These are phyloP conservation scores for Rhyacichthys aspro DNA, from an alignment of 2,797 vertebrate genomes.

Conservation along the genomic window DNA sequence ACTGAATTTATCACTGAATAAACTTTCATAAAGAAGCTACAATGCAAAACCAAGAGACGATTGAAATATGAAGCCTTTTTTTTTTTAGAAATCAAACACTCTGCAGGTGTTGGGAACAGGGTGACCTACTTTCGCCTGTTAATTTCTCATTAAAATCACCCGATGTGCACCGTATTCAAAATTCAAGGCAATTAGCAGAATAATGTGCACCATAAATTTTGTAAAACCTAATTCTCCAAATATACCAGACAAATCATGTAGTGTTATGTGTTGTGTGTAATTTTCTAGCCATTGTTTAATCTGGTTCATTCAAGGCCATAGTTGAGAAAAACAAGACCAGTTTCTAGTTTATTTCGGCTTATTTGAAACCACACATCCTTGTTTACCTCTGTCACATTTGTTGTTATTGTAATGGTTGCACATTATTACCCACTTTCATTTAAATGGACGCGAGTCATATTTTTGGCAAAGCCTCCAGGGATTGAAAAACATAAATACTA, in stretches of 20 bases:
- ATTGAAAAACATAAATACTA: slow-evolving; percentile 2
- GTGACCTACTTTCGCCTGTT: slow-evolving; percentile 4
- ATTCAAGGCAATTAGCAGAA: background rate
- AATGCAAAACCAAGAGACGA: too few species aligned
- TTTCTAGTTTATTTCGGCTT: background rate
- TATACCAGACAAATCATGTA: background rate
- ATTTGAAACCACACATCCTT: background rate
- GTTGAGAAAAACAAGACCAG: slow-evolving; percentile 1
- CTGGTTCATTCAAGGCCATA: background rate
- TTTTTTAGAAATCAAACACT: slow-evolving; percentile 1
- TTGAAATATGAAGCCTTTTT: background rate
- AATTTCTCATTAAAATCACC: slow-evolving; percentile 1
- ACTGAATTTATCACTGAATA: too few species aligned
- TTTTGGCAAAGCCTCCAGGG: background rate
- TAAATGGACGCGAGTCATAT: slow-evolving; percentile 7
- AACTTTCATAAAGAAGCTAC: too few species aligned
- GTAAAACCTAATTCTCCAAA: background rate
- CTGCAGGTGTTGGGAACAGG: slow-evolving; percentile 11
- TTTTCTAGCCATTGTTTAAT: background rate
- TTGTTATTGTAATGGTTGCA: slow-evolving; percentile 3
- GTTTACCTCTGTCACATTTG: background rate
- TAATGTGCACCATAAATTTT: background rate
- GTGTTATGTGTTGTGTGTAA: background rate
- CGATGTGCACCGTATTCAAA: slow-evolving; percentile 1
- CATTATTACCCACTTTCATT: slow-evolving; percentile 8